These are phyloP conservation scores for Elmis aenea DNA, from an alignment of 2,888 invertebrate genomes.

Conservation along the genomic window DNA sequence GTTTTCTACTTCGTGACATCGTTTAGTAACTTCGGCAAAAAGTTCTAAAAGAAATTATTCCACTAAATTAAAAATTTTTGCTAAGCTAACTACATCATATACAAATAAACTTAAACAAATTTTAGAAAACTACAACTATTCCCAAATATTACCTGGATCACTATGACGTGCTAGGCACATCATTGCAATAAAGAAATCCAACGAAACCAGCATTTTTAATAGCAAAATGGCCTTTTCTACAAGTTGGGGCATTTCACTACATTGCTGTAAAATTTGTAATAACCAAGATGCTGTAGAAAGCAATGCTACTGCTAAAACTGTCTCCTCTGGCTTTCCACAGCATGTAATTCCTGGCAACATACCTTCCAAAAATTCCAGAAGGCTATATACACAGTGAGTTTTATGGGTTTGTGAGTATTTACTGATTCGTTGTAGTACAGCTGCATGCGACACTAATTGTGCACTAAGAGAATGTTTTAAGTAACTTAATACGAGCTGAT, in stretches of 20 bases:
- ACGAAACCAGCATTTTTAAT: constrained; percentile 56
- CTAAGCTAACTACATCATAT: too few relatives aligned
- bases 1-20: constrained; percentile 70
- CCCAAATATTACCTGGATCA: constrained; percentile 58
- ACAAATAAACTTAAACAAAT: too few relatives aligned
- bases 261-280: constrained; percentile 63
- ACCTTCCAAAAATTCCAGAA: constrained; percentile 79
- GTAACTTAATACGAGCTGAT: constrained; percentile 85
- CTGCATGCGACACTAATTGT: constrained; percentile 86
- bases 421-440: constrained; percentile 81
- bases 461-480: constrained; percentile 87
- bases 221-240: constrained; percentile 66
- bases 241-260: constrained; percentile 44
- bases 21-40: constrained; percentile 58
- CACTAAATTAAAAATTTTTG: too few relatives aligned
- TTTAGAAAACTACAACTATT: neutral
- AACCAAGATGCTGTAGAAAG: constrained; percentile 78
- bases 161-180: constrained; percentile 78
- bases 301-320: constrained; percentile 76
- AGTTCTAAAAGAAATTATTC: constrained; percentile 14
- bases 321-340: constrained; percentile 83
- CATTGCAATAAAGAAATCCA: constrained; percentile 74
- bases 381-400: constrained; percentile 80
- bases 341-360: constrained; percentile 58
- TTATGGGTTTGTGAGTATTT: constrained; percentile 79